Evolutionary conservation across 2,888 invertebrate genomes (phyloP), one percentile per base, ranked within the genome.

Genomic region (Dorcus hopei): DNA sequence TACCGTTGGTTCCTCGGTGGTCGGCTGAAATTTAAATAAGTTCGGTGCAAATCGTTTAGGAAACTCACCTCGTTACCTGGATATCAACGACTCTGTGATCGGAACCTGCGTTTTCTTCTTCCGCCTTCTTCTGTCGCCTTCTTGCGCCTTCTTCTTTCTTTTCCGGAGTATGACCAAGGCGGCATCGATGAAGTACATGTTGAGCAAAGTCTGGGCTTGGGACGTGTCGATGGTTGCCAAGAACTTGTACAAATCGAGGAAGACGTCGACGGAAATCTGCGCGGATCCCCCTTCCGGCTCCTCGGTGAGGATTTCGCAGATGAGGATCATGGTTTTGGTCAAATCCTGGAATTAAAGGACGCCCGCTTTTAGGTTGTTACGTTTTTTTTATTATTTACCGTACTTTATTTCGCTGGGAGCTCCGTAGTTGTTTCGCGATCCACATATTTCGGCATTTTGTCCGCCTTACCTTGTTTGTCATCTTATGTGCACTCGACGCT

Each of bases 271-370:
- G 0, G 89, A 84, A 43, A 94, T 87, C 67, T 88, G 86, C 0
- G 91, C 87, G 0, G 89, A 87, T 0, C 91, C 92, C 1, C 93
- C 93, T 58, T 93, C 93, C 0, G 92, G 89, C 70, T 93, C 93
- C 62, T 89, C 87, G 0, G 92, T 91, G 52, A 93, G 79, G 0
- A 91, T 82, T 73, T 93, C 91, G 74, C 93, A 94, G 16, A 93
- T 81, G 63, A 89, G 80, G 47, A 87, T 85, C 90, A 93, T 90
- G 0, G 92, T 89, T 71, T 89, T 86, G 2, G 87, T 87, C 11
- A 92, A 80, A 68, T 84, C 87, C 87, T 91, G 49, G 26, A 33
- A 33, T 9, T 49, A 6, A 19, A 19, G 9, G 49, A 48, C 5
- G 6, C 19, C 11, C 6, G 8, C 9, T 26, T 55, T 19, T 19